These are phyloP conservation scores for Enchytraeus crypticus DNA, from an alignment of 2,888 invertebrate genomes.

Conservation along the genomic window DNA sequence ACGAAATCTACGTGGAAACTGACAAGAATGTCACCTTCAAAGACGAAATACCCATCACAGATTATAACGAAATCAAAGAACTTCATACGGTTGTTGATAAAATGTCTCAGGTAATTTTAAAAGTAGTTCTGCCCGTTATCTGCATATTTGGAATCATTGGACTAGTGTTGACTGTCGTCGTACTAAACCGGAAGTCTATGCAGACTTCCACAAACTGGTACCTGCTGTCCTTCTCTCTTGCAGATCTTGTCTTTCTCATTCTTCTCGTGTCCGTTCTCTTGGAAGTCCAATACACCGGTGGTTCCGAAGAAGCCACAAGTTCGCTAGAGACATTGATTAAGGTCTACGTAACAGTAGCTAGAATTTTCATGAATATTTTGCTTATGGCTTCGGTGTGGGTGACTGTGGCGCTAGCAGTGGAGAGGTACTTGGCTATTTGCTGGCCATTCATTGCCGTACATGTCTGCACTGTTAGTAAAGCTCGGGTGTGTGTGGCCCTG, in stretches of 20 bases:
- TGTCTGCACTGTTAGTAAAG: slow-evolving; percentile 36
- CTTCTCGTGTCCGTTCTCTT: slow-evolving; percentile 28
- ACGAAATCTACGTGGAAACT: too few relatives aligned
- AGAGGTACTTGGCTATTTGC: slow-evolving; percentile 46
- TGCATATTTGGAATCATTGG: slow-evolving; percentile 39
- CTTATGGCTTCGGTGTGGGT: slow-evolving; percentile 40
- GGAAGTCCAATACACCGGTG: slow-evolving; percentile 10
- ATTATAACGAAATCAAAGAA: too few relatives aligned
- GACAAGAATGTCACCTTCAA: too few relatives aligned
- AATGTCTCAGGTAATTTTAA: too few relatives aligned
- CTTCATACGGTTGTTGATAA: too few relatives aligned
- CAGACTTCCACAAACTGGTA: slow-evolving; percentile 45
- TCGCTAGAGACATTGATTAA: not conserved
- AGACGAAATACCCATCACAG: too few relatives aligned
- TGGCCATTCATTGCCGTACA: slow-evolving; percentile 35
- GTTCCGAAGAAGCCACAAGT: not conserved
- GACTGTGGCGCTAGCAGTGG: slow-evolving; percentile 43
- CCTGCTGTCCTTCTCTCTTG: slow-evolving; percentile 39
- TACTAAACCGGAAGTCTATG: slow-evolving; percentile 43
- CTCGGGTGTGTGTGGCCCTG: slow-evolving; percentile 32
- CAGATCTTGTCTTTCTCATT: slow-evolving; percentile 40
- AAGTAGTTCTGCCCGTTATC: too few relatives aligned
- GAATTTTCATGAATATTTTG: slow-evolving; percentile 29
- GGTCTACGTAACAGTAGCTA: slow-evolving; percentile 19
- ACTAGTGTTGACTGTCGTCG: slow-evolving; percentile 41